Base-by-base conservation (phyloP, 2,113 vertebrate genomes). In the Irena cyanogastra region DNA sequence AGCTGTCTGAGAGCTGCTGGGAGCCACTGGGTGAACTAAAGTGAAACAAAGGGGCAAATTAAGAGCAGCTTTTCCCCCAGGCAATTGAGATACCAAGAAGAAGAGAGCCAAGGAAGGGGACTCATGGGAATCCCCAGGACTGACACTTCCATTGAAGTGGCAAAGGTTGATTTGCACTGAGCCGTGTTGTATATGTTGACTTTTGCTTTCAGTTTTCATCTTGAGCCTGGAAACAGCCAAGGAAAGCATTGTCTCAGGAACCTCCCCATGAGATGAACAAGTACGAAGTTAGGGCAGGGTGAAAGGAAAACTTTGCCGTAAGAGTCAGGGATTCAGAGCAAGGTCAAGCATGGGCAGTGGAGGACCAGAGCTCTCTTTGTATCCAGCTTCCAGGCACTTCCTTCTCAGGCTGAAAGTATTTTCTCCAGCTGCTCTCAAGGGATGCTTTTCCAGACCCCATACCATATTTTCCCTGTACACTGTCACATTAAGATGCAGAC, bases 111-210 rank as follows among this genome's bases (percentile, higher is more conserved):
- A 66, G 18, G 42, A 81, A 37, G 41, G 11, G 27, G 24, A 53
- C 3, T 2, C 1, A 2, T 27, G 21, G 60, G 44, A 56, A 88
- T 44, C 33, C 60, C 16, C 27, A 26, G 54, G 24, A 76, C 4
- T 6, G 1, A 10, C 0, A 2, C 31, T 68, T 31, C 22, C 42
- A 31, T 1, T 53, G 45, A 41, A 53, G n/a, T 1, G 6, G 21
- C 6, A 6, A 30, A 6, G 6, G 31, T 9, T 77, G 20, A 8
- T 39, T 41, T 61, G 50, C 47, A 26, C 0, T 0, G 33, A 3
- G 2, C 17, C 0, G 0, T 5, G 23, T 47, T 9, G 9, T 28
- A 37, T 39, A 8, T 9, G 6, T 17, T 41, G 16, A 57, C 33
- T 37, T 87, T 90, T 42, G 54, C 45, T 87, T 65, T 84, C 44